Conservation (phyloP, 2,113 vertebrate species). For the Gracilinanus agilis region DNA sequence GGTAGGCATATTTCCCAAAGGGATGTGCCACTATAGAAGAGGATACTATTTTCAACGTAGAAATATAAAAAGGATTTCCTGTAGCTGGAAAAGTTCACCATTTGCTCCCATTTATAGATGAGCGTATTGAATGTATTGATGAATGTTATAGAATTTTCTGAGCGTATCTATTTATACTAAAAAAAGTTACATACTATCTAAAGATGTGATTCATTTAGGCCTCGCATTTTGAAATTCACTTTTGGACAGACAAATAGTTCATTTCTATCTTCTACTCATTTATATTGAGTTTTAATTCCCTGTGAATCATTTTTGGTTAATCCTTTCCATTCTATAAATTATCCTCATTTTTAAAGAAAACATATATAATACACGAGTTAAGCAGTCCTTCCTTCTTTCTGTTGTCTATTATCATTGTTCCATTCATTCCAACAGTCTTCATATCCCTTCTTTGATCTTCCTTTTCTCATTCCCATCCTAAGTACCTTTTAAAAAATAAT, state of each 20-base stretch:
- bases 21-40: background rate
- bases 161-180: background rate
- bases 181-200: background rate
- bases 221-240: background rate
- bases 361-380: background rate
- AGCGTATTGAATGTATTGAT: background rate
- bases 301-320: background rate
- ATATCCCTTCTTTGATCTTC: background rate
- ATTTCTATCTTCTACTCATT: background rate
- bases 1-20: background rate
- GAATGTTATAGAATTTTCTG: background rate
- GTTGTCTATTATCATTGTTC: background rate
- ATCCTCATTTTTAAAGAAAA: background rate
- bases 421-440: background rate
- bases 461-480: background rate
- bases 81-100: background rate
- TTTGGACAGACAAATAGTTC: background rate
- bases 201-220: background rate
- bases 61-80: background rate
- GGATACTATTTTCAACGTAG: background rate
- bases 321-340: background rate
- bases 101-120: background rate
- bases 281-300: background rate
- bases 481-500: background rate
- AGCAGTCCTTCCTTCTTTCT: background rate